Evolutionary conservation across 2,888 invertebrate genomes (phyloP).

Genomic region (Plutella xylostella): DNA sequence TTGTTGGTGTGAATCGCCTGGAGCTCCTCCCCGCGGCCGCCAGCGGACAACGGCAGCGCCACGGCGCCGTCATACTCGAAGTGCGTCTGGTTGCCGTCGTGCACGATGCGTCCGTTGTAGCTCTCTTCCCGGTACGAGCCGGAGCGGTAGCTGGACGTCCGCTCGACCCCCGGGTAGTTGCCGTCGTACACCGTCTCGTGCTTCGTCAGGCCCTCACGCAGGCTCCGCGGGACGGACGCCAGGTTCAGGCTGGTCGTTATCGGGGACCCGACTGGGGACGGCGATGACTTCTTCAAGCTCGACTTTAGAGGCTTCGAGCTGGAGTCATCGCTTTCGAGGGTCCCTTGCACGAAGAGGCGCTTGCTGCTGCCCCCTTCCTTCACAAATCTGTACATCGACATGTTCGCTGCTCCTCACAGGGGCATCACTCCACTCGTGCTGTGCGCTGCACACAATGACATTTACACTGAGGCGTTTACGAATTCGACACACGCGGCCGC

Average conservation of each 20-base stretch:
- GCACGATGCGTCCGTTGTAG: slow-evolving; percentile 58
- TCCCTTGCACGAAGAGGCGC: slow-evolving; percentile 82
- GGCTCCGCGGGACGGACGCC: slow-evolving; percentile 67
- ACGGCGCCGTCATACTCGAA: slow-evolving; percentile 60
- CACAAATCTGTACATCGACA: slow-evolving; percentile 85
- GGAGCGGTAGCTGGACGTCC: slow-evolving; percentile 47
- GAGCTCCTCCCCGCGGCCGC: slow-evolving; percentile 64
- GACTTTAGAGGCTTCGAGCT: slow-evolving; percentile 56
- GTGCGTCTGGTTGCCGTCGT: slow-evolving; percentile 63
- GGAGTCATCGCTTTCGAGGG: slow-evolving; percentile 72
- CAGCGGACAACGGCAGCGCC: slow-evolving; percentile 51
- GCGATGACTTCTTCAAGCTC: slow-evolving; percentile 59
- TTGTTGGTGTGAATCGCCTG: slow-evolving; percentile 87
- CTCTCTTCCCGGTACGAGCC: slow-evolving; percentile 54
- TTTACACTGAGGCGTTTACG: slow-evolving; percentile 32
- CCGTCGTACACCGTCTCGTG: slow-evolving; percentile 63
- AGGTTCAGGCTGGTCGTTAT: slow-evolving; percentile 73
- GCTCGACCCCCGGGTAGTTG: slow-evolving; percentile 57
- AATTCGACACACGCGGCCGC: slow-evolving; percentile 48
- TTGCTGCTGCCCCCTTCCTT: slow-evolving; percentile 72
- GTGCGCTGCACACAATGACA: slow-evolving; percentile 29
- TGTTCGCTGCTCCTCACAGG: slow-evolving; percentile 46
- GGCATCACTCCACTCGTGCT: slow-evolving; percentile 45
- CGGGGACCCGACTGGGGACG: slow-evolving; percentile 68
- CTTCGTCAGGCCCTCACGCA: slow-evolving; percentile 62